These are phyloP conservation scores for Rhinogobius similis DNA, from an alignment of 2,113 vertebrate species.

Conservation along the genomic window DNA sequence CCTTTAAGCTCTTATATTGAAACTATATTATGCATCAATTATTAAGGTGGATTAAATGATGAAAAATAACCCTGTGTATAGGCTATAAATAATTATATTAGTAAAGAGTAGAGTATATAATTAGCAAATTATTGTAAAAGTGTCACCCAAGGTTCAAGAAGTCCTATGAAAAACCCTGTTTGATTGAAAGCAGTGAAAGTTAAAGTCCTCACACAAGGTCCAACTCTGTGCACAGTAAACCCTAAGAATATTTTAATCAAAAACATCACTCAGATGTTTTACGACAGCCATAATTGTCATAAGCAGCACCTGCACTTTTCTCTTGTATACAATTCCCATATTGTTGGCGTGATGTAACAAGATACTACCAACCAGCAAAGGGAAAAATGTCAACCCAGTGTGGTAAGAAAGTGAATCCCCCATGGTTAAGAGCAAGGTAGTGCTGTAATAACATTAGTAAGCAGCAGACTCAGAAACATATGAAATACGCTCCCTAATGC, in stretches of 20 bases:
- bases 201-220: conserved; percentile 38
- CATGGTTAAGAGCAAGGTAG: conserved; percentile 39
- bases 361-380: conserved; percentile 20
- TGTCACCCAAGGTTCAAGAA: conserved; percentile 24
- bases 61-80: too few species aligned
- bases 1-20: neutral
- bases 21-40: neutral
- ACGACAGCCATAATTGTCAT: conserved; percentile 36
- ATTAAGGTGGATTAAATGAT: neutral
- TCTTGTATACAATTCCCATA: conserved; percentile 24
- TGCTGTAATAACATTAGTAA: conserved; percentile 62
- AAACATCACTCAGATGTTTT: conserved; percentile 26
- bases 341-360: conserved; percentile 38
- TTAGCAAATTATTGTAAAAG: neutral
- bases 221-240: conserved; percentile 33
- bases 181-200: conserved; percentile 33
- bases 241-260: conserved; percentile 28
- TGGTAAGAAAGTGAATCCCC: conserved; percentile 59
- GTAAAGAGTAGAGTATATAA: neutral
- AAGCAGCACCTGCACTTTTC: conserved; percentile 15
- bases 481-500: conserved; percentile 60
- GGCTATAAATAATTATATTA: neutral
- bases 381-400: conserved; percentile 41
- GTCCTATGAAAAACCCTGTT: conserved; percentile 22
- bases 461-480: conserved; percentile 63